Evolutionary conservation across 2,888 invertebrate species (phyloP).

Genomic region (Ophraella communa): DNA sequence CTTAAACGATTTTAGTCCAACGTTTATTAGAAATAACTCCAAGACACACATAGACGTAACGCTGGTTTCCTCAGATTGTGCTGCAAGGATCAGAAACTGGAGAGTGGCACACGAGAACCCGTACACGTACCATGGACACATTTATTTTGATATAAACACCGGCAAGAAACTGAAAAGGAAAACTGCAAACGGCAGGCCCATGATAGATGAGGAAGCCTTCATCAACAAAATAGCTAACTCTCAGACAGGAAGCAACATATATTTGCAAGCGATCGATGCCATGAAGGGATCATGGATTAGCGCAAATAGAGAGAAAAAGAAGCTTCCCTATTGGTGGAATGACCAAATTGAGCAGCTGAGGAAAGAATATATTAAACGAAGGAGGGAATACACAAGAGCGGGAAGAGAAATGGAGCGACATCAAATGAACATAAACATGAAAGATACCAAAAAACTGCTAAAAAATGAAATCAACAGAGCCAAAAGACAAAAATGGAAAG

Average conservation of each 20-base stretch:
- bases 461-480: background rate
- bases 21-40: background rate
- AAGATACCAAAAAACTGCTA: background rate
- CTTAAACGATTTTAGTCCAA: background rate
- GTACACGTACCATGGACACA: background rate
- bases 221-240: too few relatives aligned
- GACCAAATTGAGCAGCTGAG: background rate
- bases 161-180: background rate
- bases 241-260: background rate
- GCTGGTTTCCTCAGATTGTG: too few relatives aligned
- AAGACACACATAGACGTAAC: background rate
- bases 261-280: background rate
- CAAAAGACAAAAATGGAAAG: background rate
- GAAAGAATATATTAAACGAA: background rate
- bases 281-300: background rate
- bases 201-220: background rate
- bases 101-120: background rate
- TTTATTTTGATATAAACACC: too few relatives aligned
- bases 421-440: background rate
- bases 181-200: background rate
- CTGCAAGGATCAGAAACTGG: background rate
- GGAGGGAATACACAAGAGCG: background rate
- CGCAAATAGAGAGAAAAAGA: background rate
- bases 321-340: background rate
- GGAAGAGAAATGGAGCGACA: background rate